Percentiles rank a stretch among this genome's conserved stretches.
These are phyloP conservation scores for Trachelipus rathkii DNA, from an alignment of 1,140 invertebrate genomes.

Conservation along the genomic window DNA sequence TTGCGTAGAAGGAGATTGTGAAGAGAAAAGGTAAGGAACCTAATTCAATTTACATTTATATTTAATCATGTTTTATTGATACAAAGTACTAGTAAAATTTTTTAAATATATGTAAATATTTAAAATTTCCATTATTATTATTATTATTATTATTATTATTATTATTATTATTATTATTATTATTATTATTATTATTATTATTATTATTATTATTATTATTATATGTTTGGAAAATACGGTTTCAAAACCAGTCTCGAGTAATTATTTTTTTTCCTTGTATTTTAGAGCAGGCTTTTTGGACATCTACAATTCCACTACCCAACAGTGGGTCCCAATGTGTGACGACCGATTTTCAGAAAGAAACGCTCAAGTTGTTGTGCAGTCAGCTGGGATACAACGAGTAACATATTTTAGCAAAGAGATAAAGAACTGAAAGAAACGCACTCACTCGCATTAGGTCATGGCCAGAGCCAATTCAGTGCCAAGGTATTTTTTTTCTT, in stretches of 20 bases:
- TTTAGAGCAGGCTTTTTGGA: constrained; percentile 70
- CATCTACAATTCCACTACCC: constrained; percentile 88
- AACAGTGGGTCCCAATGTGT: constrained; percentile 95
- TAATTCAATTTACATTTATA: too few relatives aligned
- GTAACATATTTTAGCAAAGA: constrained; percentile 81
- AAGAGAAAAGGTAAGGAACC: constrained; percentile 50
- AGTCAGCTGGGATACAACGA: constrained; percentile 84
- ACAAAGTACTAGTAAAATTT: too few relatives aligned
- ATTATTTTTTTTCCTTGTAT: too few relatives aligned
- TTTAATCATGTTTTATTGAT: too few relatives aligned
- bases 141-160: too few relatives aligned
- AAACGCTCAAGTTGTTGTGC: constrained; percentile 92
- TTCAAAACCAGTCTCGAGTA: too few relatives aligned
- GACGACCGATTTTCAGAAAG: constrained; percentile 89
- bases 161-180: too few relatives aligned
- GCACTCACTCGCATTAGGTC: constrained; percentile 80
- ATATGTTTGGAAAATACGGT: too few relatives aligned
- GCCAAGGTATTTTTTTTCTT: constrained; percentile 53
- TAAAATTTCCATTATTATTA: too few relatives aligned
- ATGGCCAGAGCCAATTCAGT: constrained; percentile 88
- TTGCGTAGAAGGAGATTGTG: constrained; percentile 69
- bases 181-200: too few relatives aligned
- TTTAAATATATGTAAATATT: too few relatives aligned
- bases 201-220: too few relatives aligned
- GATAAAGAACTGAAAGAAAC: constrained; percentile 77